Evolutionary conservation across 2,113 vertebrate species (phyloP), one percentile per base, ranked within the genome.

Genomic region (Galeopterus variegatus): DNA sequence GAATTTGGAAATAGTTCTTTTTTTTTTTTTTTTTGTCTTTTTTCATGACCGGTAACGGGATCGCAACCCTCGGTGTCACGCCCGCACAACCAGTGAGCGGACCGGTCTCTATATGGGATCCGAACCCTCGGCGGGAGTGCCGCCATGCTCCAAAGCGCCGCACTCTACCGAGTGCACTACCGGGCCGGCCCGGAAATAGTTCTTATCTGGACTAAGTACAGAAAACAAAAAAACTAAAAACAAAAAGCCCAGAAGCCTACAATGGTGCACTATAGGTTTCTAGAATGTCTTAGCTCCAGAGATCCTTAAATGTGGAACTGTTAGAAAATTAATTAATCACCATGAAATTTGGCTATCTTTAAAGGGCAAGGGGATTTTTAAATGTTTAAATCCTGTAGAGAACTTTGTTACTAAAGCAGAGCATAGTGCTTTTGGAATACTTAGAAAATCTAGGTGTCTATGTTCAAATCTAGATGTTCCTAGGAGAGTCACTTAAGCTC

Each of bases 1-100:
- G 33, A 93, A 70, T 84, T 64, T 96, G 72, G 52, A 90, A 87
- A 56, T 79, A 69, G 36, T 94, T 75, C 56, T 96, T 56, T n/a
- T n/a, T n/a, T n/a, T n/a, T n/a, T n/a, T n/a, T n/a, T n/a, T n/a
- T n/a, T n/a, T n/a, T n/a, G n/a, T n/a, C n/a, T n/a, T n/a, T n/a
- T n/a, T n/a, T n/a, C n/a, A n/a, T n/a, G n/a, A n/a, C n/a, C n/a
- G n/a, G n/a, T n/a, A n/a, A n/a, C n/a, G n/a, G n/a, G n/a, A n/a
- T n/a, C n/a, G n/a, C n/a, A n/a, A n/a, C n/a, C n/a, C n/a, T n/a
- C n/a, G n/a, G n/a, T n/a, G n/a, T n/a, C n/a, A n/a, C n/a, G n/a
- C n/a, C n/a, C n/a, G n/a, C n/a, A n/a, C n/a, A n/a, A n/a, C n/a
- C n/a, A n/a, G n/a, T n/a, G n/a, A n/a, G n/a, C n/a, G n/a, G n/a